Percentiles rank a stretch among this genome's conserved stretches.
Evolutionary conservation across 2,797 vertebrate species (phyloP).

Genomic region (Trematomus bernacchii): DNA sequence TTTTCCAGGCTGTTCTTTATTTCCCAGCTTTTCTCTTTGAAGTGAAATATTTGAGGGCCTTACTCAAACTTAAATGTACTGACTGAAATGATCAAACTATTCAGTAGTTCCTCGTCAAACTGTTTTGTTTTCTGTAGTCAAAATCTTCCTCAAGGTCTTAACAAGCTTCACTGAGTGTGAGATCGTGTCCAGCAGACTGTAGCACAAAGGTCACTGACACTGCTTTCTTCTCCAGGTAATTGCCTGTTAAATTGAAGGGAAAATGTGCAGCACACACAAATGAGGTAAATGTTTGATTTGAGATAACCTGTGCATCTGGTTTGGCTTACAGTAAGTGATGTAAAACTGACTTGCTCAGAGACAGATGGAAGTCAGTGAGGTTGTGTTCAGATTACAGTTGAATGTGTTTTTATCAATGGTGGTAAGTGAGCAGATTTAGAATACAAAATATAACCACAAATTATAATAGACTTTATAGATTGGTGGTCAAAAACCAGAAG

Average conservation of each 20-base stretch:
- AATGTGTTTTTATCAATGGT: not conserved
- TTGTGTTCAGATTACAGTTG: not conserved
- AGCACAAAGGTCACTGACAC: conserved; percentile 43
- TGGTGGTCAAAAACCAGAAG: not conserved
- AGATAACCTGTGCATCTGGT: not conserved
- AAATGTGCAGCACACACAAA: conserved; percentile 36
- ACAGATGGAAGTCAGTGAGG: no score
- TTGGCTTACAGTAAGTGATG: not conserved
- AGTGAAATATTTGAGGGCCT: not conserved
- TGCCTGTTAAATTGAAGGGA: conserved; percentile 46
- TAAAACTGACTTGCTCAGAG: not conserved
- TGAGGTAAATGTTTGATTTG: conserved; percentile 66
- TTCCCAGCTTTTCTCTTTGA: not conserved
- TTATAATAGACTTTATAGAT: not conserved
- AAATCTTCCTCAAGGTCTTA: not conserved
- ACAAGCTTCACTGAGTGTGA: not conserved
- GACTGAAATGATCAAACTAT: not conserved
- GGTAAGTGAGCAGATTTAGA: not conserved
- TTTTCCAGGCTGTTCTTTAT: not conserved
- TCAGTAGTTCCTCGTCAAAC: not conserved
- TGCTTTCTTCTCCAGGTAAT: conserved; percentile 33
- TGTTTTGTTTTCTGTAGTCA: not conserved
- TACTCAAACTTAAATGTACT: not conserved
- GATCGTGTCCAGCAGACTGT: not conserved
- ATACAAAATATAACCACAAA: not conserved